Percentiles rank a stretch among this genome's conserved stretches.
phyloP scores from a whole-genome alignment of 2,888 invertebrate genomes.

The Parnassius orleans region DNA sequence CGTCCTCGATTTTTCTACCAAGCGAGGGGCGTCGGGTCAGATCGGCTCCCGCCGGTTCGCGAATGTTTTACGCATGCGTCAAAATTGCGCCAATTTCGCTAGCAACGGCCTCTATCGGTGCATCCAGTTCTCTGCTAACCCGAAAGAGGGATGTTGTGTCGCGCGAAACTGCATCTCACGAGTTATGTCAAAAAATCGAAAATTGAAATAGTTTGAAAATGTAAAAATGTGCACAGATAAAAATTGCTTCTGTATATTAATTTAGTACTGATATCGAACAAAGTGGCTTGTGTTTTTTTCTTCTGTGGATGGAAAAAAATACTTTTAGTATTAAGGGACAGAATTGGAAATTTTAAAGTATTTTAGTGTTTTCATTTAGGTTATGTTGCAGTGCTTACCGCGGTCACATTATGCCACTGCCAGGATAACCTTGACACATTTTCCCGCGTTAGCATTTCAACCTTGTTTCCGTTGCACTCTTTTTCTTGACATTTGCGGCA shows the following conservation, averaged over 20 bases:
- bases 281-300: slow-evolving; percentile 29
- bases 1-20: slow-evolving; percentile 79
- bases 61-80: slow-evolving; percentile 69
- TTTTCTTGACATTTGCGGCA: slow-evolving; percentile 68
- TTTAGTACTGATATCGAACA: slow-evolving; percentile 16
- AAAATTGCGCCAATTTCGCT: slow-evolving; percentile 78
- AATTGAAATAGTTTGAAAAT: slow-evolving; percentile 67
- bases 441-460: slow-evolving; percentile 71
- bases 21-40: slow-evolving; percentile 70
- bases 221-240: slow-evolving; percentile 35
- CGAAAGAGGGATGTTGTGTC: slow-evolving; percentile 67
- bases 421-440: slow-evolving; percentile 76
- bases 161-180: slow-evolving; percentile 52
- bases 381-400: slow-evolving; percentile 59
- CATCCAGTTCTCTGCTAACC: slow-evolving; percentile 62
- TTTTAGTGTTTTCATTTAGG: slow-evolving; percentile 41
- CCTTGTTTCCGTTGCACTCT: slow-evolving; percentile 72
- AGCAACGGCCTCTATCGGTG: slow-evolving; percentile 73
- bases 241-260: slow-evolving; percentile 16
- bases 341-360: slow-evolving; percentile 29
- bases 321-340: slow-evolving; percentile 27
- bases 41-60: slow-evolving; percentile 68
- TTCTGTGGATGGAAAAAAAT: slow-evolving; percentile 30
- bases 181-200: slow-evolving; percentile 66
- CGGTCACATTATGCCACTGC: slow-evolving; percentile 57